These are phyloP conservation scores for Sarcophaga peregrina DNA, from an alignment of 1,140 invertebrate species.

Conservation along the genomic window DNA sequence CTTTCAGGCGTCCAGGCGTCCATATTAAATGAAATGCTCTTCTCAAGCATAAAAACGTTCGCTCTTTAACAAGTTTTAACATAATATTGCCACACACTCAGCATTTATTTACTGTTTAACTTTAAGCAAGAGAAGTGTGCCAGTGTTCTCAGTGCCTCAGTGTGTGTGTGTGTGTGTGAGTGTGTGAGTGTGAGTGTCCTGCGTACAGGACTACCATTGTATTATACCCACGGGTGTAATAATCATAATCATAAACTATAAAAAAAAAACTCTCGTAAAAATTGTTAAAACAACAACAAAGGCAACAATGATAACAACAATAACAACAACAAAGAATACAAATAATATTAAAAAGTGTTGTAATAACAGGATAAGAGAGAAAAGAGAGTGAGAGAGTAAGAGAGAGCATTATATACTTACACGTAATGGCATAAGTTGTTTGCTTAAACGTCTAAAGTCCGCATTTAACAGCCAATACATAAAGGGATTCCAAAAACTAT, in stretches of 20 bases:
- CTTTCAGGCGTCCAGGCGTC: too few species aligned
- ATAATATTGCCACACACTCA: too few species aligned
- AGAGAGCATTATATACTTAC: conserved; percentile 69
- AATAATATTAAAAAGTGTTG: not conserved
- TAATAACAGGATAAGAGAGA: not conserved
- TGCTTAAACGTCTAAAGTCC: conserved; percentile 82
- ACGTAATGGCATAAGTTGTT: conserved; percentile 78
- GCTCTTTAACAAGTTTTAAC: too few species aligned
- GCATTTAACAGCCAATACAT: conserved; percentile 88
- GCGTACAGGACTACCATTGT: not conserved
- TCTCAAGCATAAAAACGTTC: too few species aligned
- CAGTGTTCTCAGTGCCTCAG: too few species aligned
- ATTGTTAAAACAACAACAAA: not conserved
- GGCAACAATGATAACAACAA: not conserved
- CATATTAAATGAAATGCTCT: too few species aligned
- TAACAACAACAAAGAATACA: not conserved
- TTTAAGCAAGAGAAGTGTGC: too few species aligned
- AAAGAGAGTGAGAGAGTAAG: not conserved
- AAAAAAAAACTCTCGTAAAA: not conserved
- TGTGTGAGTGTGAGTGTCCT: too few species aligned
- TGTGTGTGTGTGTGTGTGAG: too few species aligned
- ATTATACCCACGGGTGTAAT: conserved; percentile 6
- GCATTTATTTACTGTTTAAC: too few species aligned
- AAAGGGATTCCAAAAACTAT: conserved; percentile 89
- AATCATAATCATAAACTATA: conserved; percentile 23